These are phyloP conservation scores for Folsomia manolachei DNA, from an alignment of 2,888 invertebrate species.

Conservation along the genomic window DNA sequence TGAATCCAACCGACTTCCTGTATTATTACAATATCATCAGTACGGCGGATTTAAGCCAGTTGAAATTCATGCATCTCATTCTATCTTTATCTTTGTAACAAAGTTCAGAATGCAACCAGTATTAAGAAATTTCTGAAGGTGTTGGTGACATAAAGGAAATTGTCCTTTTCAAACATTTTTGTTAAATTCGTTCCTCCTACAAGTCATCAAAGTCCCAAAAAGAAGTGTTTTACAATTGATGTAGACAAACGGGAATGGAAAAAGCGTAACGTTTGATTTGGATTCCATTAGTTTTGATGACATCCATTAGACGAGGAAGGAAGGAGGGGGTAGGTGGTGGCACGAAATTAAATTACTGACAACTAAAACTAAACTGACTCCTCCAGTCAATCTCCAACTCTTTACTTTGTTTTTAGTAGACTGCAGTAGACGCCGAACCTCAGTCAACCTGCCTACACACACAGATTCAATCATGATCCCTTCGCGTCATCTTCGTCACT, in stretches of 20 bases:
- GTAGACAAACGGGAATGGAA: neutral
- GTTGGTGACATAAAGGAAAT: no score
- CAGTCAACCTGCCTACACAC: constrained; percentile 33
- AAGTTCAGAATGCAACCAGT: no score
- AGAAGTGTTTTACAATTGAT: neutral
- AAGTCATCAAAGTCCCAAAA: no score
- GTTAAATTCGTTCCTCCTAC: neutral
- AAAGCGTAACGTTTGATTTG: neutral
- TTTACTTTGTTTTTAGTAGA: constrained; percentile 35
- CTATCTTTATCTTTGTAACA: no score
- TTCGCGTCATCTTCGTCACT: constrained; percentile 1
- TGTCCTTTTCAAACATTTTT: no score
- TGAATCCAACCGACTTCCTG: no score
- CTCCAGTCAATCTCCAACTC: constrained; percentile 21
- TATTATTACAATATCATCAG: no score
- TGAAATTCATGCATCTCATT: no score
- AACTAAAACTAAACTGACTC: constrained; percentile 13
- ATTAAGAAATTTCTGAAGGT: no score
- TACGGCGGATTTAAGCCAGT: no score
- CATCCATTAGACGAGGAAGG: constrained; percentile 2
- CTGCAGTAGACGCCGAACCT: constrained; percentile 34
- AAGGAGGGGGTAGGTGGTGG: neutral
- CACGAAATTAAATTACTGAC: constrained; percentile 7
- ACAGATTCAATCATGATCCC: constrained; percentile 38
- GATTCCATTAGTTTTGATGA: constrained; percentile 12